Conservation (phyloP, 2,113 vertebrate species). For the Plestiodon gilberti region DNA sequence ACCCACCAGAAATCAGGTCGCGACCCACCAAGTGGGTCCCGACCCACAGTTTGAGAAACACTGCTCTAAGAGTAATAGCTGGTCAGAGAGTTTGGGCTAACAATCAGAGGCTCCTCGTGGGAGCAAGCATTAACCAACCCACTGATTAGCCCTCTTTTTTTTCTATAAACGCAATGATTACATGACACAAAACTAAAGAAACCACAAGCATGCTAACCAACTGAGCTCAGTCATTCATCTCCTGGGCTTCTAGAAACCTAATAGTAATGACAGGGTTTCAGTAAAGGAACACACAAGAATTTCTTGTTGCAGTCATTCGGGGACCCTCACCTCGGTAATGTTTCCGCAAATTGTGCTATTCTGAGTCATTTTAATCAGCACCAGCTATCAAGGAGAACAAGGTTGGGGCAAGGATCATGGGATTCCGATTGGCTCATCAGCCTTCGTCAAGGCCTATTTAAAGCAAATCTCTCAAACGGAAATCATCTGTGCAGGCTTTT, state of each 20-base stretch:
- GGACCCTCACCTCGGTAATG: conserved; percentile 39
- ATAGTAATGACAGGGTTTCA: conserved; percentile 62
- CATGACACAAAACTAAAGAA: conserved; percentile 15
- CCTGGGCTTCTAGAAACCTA: conserved; percentile 29
- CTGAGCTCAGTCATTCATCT: conserved; percentile 40
- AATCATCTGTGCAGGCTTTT: conserved; percentile 20
- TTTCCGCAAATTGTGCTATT: conserved; percentile 67
- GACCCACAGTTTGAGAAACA: no score
- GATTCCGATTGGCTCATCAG: conserved; percentile 54
- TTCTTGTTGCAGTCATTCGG: conserved; percentile 48
- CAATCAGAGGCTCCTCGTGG: conserved; percentile 16
- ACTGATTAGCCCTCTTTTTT: neutral
- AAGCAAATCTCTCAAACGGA: conserved; percentile 43
- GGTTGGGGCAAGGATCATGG: conserved; percentile 47
- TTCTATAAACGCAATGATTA: conserved; percentile 7
- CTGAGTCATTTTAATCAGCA: conserved; percentile 68
- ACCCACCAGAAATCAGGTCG: no score
- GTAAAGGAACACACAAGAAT: conserved; percentile 35
- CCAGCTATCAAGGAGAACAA: conserved; percentile 50
- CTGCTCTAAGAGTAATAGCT: conserved; percentile 43
- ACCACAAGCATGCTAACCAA: neutral
- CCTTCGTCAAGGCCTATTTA: conserved; percentile 52
- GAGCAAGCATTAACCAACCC: conserved; percentile 12
- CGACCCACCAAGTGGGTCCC: no score
- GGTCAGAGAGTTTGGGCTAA: conserved; percentile 36